Conservation (phyloP, 2,113 vertebrate species). For the Pogonocichla stellata region DNA sequence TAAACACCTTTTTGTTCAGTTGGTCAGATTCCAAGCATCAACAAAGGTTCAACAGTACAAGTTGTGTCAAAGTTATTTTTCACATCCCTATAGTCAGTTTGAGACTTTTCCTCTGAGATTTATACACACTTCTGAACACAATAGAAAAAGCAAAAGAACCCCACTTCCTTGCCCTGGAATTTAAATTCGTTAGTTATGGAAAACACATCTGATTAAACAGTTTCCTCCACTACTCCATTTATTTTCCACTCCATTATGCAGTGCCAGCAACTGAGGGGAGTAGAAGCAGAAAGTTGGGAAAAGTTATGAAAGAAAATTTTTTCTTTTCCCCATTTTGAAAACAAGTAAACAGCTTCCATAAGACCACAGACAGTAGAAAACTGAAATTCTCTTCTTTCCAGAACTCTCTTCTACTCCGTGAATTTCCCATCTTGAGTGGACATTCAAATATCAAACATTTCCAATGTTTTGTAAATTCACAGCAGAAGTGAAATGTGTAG, state of each 20-base stretch:
- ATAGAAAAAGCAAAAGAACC: background rate
- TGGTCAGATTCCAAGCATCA: background rate
- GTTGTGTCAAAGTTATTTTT: background rate
- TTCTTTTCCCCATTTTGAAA: background rate
- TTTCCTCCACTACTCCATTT: background rate
- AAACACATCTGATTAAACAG: background rate
- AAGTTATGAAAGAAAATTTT: background rate
- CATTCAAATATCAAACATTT: background rate
- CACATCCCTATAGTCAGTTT: background rate
- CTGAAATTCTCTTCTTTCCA: background rate
- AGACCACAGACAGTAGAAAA: background rate
- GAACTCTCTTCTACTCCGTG: background rate
- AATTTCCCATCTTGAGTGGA: background rate
- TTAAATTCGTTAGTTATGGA: background rate
- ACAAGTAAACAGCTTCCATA: background rate
- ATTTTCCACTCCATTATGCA: background rate
- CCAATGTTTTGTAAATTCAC: background rate
- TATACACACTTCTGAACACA: background rate
- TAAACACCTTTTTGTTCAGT: accelerated
- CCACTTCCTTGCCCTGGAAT: background rate
- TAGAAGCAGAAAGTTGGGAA: background rate
- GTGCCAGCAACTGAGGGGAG: background rate
- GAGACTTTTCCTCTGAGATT: background rate
- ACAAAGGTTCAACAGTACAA: background rate
- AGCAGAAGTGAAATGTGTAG: background rate